Conservation (phyloP, 1,140 invertebrate genomes). For the Conus ventricosus region DNA sequence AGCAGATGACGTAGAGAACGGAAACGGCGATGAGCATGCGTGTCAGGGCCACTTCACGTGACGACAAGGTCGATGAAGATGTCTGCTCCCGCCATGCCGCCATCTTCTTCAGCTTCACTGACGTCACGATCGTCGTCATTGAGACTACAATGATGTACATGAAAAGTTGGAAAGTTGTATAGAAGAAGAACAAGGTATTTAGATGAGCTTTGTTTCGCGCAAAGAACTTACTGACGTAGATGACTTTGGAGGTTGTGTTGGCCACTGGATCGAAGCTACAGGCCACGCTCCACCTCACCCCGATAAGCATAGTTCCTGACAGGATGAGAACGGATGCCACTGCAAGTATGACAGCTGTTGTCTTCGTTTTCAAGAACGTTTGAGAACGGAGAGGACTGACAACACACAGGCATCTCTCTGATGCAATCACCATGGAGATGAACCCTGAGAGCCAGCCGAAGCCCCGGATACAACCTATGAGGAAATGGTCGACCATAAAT, state of each 20-base stretch:
- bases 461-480: not conserved
- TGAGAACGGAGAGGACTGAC: constrained; percentile 5
- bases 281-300: not conserved
- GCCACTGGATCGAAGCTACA: not conserved
- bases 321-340: not conserved
- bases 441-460: not conserved
- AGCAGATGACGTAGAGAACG: not conserved
- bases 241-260: not conserved
- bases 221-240: not conserved
- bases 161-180: not conserved
- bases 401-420: constrained; percentile 10
- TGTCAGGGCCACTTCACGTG: not conserved
- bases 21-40: constrained; percentile 2
- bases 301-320: not conserved
- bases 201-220: not conserved
- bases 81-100: not conserved
- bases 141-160: not conserved
- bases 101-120: not conserved
- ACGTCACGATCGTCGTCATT: not conserved
- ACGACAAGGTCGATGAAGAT: not conserved
- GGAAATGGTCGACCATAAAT: not conserved
- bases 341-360: not conserved
- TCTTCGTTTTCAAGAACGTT: not conserved
- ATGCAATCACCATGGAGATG: not conserved
- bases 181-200: not conserved